Percentiles rank a stretch among this genome's conserved stretches.
Evolutionary conservation across 2,797 vertebrate genomes (phyloP).

Genomic region (Carcharodon carcharias): DNA sequence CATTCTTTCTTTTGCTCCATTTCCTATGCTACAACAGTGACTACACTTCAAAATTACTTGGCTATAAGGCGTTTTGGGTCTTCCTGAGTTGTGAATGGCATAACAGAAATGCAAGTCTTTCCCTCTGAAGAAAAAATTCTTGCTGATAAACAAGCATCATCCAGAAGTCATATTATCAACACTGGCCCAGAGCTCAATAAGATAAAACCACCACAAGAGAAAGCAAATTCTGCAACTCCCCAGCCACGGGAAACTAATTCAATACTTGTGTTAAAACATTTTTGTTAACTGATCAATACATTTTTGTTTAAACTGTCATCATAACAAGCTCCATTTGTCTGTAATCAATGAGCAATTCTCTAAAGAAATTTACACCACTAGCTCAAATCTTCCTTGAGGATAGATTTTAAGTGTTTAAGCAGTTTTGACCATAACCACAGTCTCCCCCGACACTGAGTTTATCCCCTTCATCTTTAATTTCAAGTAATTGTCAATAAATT

Average conservation of each 20-base stretch:
- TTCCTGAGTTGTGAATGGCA: background rate
- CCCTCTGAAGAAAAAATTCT: background rate
- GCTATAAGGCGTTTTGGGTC: background rate
- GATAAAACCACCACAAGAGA: background rate
- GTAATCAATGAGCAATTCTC: constrained; percentile 30
- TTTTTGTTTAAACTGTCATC: background rate
- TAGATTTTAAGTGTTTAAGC: background rate
- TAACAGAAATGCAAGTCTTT: background rate
- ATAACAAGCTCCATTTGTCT: constrained; percentile 14
- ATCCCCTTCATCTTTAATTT: background rate
- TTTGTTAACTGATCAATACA: constrained; percentile 13
- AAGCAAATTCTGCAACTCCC: background rate
- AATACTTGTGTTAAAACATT: background rate
- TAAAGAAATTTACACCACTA: background rate
- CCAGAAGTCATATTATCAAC: background rate
- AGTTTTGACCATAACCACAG: background rate
- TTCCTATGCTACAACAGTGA: too few relatives aligned
- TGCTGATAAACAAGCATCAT: background rate
- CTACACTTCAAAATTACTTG: background rate
- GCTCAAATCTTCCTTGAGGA: background rate
- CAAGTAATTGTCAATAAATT: background rate
- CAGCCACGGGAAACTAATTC: background rate
- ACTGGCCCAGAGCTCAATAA: background rate
- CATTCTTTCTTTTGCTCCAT: too few relatives aligned
- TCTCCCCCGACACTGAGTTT: background rate